Base-by-base conservation (phyloP, 2,797 vertebrate species). In the Peromyscus nudipes region DNA sequence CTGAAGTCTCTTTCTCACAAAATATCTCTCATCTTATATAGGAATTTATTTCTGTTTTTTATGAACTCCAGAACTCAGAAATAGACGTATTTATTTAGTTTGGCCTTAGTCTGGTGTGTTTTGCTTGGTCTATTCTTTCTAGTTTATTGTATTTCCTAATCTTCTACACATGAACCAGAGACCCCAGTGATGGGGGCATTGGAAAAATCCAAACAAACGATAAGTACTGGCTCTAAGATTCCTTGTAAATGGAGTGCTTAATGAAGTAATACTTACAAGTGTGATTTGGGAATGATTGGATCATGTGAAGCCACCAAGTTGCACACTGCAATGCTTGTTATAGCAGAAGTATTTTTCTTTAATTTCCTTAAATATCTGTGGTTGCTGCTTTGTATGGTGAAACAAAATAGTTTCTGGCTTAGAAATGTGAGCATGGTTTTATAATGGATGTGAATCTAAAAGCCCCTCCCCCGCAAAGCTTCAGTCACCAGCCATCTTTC, bases 191-290 rank as follows among this genome's bases (percentile, higher is more conserved):
- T 75, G 84, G 90, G 76, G 73, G 49, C 94, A 94, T 6, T 93
- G 67, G 75, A 97, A 95, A 96, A 96, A 90, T 92, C 86, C 96
- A 97, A 98, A 97, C 92, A 97, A 96, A 97, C 40, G 97, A 82
- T 95, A 97, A 97, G 94, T 94, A 85, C 71, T 89, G 83, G 69
- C 94, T 77, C 57, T 31, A 52, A 81, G 60, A 76, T 84, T 95
- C 94, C 89, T 62, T 96, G 94, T 93, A 97, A 97, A 95, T 76
- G 76, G 49, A 89, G 60, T 64, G 37, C 65, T 95, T 97, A 91
- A 96, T 79, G 93, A 96, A 96, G 96, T 83, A 94, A 91, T 75
- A 49, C 89, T 96, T 92, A 49, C 40, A 90, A 97, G 92, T 0
- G 13, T 96, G 77, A 91, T 64, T 27, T 86, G 91, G 77, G 43